Evolutionary conservation across 1,140 invertebrate species (phyloP), one percentile per base, ranked within the genome.

Genomic region (Lysiphlebus fabarum): DNA sequence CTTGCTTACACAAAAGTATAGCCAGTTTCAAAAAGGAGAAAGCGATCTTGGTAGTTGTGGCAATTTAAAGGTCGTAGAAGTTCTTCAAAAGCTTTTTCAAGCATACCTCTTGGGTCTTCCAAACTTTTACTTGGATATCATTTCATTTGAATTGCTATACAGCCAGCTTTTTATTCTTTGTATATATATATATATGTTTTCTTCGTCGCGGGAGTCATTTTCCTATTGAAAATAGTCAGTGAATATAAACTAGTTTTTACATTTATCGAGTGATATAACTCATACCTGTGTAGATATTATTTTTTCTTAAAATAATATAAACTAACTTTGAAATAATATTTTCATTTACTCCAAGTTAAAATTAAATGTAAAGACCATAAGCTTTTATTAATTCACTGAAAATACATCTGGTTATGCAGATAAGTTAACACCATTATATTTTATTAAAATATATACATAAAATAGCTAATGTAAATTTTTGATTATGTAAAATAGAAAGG

Each of bases 21-120:
- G 4, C 17, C 49, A 51, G 38, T 37, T 36, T 34, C 49, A 34
- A 11, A 34, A 34, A 38, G 47, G 50, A 37, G 14, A 59, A 36
- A n/a, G 4, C 11, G 34, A 33, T 37, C 49, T 9, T n/a, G 49
- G 33, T 37, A 34, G 12, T 41, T 44, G 36, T 53, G 43, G 50
- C 58, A 59, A 59, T 54, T 59, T 59, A 40, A 54, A 54, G 58
- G 51, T 54, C 58, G 50, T 59, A 50, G 37, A 59, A 59, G 58
- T 59, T 51, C n/a, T 47, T 42, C 58, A 59, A 59, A 59, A 51
- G 50, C 53, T 59, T 44, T 38, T 42, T 53, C 42, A 38, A 55
- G 53, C 42, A 12, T 53, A 48, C 58, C 43, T 40, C 12, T 44
- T 37, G 51, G 50, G 17, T 26, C 17, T 44, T 53, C 45, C 26